Evolutionary conservation across 2,797 vertebrate species (phyloP).

Genomic region (Peromyscus nudipes): DNA sequence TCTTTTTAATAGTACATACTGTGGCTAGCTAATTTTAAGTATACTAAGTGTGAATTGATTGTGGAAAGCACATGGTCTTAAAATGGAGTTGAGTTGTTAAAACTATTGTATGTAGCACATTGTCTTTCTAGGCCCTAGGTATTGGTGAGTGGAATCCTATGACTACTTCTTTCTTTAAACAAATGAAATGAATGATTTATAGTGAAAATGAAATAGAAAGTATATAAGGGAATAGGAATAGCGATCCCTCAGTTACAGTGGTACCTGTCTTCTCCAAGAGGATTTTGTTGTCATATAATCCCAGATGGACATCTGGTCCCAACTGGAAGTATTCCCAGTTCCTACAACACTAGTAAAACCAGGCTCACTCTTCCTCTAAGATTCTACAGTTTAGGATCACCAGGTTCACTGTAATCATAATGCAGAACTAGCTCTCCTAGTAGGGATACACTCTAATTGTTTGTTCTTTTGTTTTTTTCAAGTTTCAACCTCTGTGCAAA

Average conservation of each 20-base stretch:
- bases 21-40: not conserved
- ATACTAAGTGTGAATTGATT: not conserved
- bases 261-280: not conserved
- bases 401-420: not conserved
- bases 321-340: not conserved
- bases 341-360: not conserved
- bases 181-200: constrained; percentile 17
- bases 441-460: not conserved
- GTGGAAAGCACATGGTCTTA: not conserved
- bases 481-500: not conserved
- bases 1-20: not conserved
- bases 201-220: constrained; percentile 34
- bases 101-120: not conserved
- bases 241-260: not conserved
- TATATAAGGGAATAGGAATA: not conserved
- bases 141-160: not conserved
- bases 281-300: not conserved
- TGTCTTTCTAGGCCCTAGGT: not conserved
- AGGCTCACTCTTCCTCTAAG: not conserved
- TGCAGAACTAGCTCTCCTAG: not conserved
- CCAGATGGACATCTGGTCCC: not conserved
- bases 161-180: constrained; percentile 6
- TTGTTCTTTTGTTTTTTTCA: not conserved
- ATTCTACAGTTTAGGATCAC: not conserved
- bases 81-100: not conserved